These are phyloP conservation scores for Watsonalla binaria DNA, from an alignment of 2,888 invertebrate species.

Conservation along the genomic window DNA sequence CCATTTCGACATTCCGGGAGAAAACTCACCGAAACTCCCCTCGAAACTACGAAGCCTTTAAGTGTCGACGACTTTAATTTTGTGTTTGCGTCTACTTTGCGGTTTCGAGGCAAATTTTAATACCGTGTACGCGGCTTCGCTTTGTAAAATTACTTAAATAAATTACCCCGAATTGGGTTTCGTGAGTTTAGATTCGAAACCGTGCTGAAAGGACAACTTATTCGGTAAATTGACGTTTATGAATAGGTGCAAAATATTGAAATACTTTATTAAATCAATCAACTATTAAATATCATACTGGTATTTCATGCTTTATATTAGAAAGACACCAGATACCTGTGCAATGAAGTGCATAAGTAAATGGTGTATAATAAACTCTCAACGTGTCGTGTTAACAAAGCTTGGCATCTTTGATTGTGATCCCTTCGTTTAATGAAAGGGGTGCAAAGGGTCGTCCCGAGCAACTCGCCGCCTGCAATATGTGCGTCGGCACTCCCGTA, in stretches of 20 bases:
- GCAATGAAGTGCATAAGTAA: conserved; percentile 24
- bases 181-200: conserved; percentile 19
- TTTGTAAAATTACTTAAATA: conserved; percentile 72
- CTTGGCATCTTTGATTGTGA: conserved; percentile 56
- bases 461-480: conserved; percentile 48
- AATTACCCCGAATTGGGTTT: conserved; percentile 66
- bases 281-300: not conserved
- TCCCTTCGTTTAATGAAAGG: conserved; percentile 45
- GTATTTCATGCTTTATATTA: conserved; percentile 8
- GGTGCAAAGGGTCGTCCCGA: conserved; percentile 35
- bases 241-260: conserved; percentile 16
- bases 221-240: conserved; percentile 46
- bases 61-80: conserved; percentile 77
- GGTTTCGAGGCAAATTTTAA: conserved; percentile 73
- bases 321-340: not conserved
- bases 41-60: conserved; percentile 73
- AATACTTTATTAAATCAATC: not conserved
- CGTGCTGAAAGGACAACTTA: conserved; percentile 40
- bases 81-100: conserved; percentile 77
- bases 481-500: conserved; percentile 55
- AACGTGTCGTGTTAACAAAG: conserved; percentile 51
- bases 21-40: conserved; percentile 72
- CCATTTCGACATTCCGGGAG: conserved; percentile 75
- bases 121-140: conserved; percentile 62
- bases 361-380: conserved; percentile 24